Evolutionary conservation across 1,140 invertebrate species (phyloP), one percentile per base, ranked within the genome.

Genomic region (Lycorma delicatula): DNA sequence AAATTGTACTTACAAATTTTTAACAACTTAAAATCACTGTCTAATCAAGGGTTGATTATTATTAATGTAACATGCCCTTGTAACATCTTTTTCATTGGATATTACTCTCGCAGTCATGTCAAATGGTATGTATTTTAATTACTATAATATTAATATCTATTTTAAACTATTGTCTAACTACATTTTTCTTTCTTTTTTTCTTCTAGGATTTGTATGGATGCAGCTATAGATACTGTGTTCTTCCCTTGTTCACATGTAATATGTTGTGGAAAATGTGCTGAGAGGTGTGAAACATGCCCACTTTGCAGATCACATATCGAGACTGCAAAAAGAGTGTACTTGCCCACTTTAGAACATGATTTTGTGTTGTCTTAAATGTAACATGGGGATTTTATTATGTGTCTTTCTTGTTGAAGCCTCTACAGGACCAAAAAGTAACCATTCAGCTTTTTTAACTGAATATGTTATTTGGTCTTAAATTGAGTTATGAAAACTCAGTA

Each of bases 201-300:
- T 62, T 60, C 22, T 54, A 64, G 63, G 64, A 86, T 89, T 60
- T 91, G 88, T 65, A 90, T 90, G 86, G 88, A 91, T 72, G 77
- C 77, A 26, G 77, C 80, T 58, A 81, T 90, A 63, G 82, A 88
- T 73, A 85, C 85, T n/a, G 83, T 86, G 55, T 85, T 91, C 72
- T 82, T 87, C 72, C 87, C 87, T 4, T 91, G 88, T 68, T 77
- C 83, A 34, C 88, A 91, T 71, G 85, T 87, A n/a, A 79, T 88
- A 18, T 86, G 85, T 60, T 91, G 88, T 71, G 70, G 75, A 23
- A 72, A 78, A 20, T 91, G 88, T 68, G 85, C 86, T 1, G 75
- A 71, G 28, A 70, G 84, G 63, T 88, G 87, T 71, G 80, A 82
- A 58, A 77, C 81, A 48, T 91, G 88, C 69, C 88, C 88, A 0